phyloP scores from a whole-genome alignment of 1,140 invertebrate species.

The Drosophila novamexicana region DNA sequence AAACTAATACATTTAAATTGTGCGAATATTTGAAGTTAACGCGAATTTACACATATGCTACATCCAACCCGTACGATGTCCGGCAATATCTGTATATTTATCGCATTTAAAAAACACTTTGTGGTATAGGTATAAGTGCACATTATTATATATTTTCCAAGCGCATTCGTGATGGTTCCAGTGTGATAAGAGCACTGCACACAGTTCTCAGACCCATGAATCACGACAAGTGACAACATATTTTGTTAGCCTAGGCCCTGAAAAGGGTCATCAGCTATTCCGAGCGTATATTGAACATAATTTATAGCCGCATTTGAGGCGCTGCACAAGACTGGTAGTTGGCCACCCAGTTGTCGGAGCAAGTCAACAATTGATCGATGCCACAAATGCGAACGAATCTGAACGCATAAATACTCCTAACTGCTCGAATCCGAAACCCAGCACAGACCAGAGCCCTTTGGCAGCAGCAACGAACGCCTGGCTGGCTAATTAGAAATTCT shows the following conservation, averaged over 20 bases:
- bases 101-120: no score
- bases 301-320: slow-evolving; percentile 71
- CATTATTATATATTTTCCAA: slow-evolving; percentile 3
- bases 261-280: slow-evolving; percentile 62
- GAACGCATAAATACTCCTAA: slow-evolving; percentile 70
- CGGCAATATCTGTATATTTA: no score
- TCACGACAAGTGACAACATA: slow-evolving; percentile 32
- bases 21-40: no score
- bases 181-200: slow-evolving; percentile 11
- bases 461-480: neutral
- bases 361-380: slow-evolving; percentile 70
- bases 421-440: neutral
- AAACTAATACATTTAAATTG: no score
- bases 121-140: neutral
- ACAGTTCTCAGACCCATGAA: slow-evolving; percentile 57
- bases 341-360: slow-evolving; percentile 68
- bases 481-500: slow-evolving; percentile 71
- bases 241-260: slow-evolving; percentile 23
- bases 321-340: slow-evolving; percentile 54
- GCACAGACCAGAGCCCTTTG: slow-evolving; percentile 29
- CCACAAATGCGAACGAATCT: slow-evolving; percentile 43
- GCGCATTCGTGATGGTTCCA: slow-evolving; percentile 3
- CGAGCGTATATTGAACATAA: slow-evolving; percentile 57
- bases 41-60: no score
- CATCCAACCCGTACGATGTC: no score